These are phyloP conservation scores for Euborellia annulipes DNA, from an alignment of 1,140 invertebrate species.

Conservation along the genomic window DNA sequence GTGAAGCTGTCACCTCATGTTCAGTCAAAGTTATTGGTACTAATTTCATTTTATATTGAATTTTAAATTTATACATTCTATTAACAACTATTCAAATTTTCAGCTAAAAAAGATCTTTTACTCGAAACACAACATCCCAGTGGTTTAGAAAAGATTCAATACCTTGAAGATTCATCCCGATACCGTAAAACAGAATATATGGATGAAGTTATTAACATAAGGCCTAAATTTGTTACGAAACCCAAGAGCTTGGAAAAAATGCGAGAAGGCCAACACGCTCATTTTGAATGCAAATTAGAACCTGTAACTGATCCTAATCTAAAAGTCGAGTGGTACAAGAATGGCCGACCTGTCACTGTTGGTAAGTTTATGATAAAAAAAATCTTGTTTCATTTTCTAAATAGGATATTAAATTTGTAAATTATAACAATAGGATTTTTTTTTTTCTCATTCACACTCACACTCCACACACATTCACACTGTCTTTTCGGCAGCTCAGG, in stretches of 20 bases:
- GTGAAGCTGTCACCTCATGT: slow-evolving; percentile 86
- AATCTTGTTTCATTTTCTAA: no score
- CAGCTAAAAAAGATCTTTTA: slow-evolving; percentile 68
- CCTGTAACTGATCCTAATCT: slow-evolving; percentile 89
- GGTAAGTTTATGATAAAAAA: no score
- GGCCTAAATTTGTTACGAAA: slow-evolving; percentile 68
- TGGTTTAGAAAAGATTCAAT: slow-evolving; percentile 78
- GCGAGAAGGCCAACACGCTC: slow-evolving; percentile 79
- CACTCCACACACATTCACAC: no score
- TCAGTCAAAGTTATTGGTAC: slow-evolving; percentile 63
- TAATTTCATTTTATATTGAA: background rate
- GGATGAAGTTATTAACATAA: slow-evolving; percentile 68
- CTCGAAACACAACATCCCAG: slow-evolving; percentile 73
- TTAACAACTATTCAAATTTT: no score
- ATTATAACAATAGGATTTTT: no score
- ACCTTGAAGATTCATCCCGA: slow-evolving; percentile 71
- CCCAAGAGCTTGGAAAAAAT: slow-evolving; percentile 73
- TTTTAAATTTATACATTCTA: background rate
- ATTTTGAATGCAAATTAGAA: slow-evolving; percentile 95
- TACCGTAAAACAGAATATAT: slow-evolving; percentile 67
- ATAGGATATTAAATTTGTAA: no score
- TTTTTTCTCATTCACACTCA: no score
- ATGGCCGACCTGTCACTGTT: slow-evolving; percentile 72
- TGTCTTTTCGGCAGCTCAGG: no score
- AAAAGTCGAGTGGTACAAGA: slow-evolving; percentile 88